Conservation (phyloP, 2,888 invertebrate genomes). For the Ligdia adustata region DNA sequence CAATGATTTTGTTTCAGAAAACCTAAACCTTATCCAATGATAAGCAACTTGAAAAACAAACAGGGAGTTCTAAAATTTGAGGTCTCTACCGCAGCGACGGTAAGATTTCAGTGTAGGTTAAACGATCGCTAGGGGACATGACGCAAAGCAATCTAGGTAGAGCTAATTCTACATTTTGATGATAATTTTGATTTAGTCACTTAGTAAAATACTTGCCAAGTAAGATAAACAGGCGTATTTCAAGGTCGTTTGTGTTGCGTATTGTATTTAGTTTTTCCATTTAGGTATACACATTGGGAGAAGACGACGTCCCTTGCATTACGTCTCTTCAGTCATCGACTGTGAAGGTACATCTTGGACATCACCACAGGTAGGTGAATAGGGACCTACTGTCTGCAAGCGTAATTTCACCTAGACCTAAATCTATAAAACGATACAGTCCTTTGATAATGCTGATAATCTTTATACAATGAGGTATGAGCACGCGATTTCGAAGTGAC, state of each 20-base stretch:
- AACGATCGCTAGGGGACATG: neutral
- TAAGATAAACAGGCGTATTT: slow-evolving; percentile 1
- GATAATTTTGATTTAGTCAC: no score
- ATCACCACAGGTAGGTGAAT: slow-evolving; percentile 25
- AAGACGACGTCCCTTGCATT: slow-evolving; percentile 88
- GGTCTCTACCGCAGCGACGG: slow-evolving; percentile 70
- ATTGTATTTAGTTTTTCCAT: no score
- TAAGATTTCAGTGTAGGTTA: slow-evolving; percentile 48
- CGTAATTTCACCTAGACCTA: slow-evolving; percentile 31
- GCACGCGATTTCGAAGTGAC: slow-evolving; percentile 32
- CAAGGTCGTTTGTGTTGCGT: slow-evolving; percentile 5
- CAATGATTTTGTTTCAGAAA: slow-evolving; percentile 50
- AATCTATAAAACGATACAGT: slow-evolving; percentile 22
- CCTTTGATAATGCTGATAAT: slow-evolving; percentile 28
- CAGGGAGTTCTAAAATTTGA: slow-evolving; percentile 78
- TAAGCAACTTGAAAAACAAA: slow-evolving; percentile 76
- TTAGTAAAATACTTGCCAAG: neutral
- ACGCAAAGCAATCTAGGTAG: slow-evolving; percentile 1
- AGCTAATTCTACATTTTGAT: no score
- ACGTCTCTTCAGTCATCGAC: slow-evolving; percentile 86
- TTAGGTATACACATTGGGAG: slow-evolving; percentile 85
- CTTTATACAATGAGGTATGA: slow-evolving; percentile 26
- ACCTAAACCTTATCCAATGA: slow-evolving; percentile 72
- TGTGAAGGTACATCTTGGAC: slow-evolving; percentile 71
- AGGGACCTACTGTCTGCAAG: slow-evolving; percentile 5